These are phyloP conservation scores for Drosophila orosa DNA, from an alignment of 1,140 invertebrate genomes.

Conservation along the genomic window DNA sequence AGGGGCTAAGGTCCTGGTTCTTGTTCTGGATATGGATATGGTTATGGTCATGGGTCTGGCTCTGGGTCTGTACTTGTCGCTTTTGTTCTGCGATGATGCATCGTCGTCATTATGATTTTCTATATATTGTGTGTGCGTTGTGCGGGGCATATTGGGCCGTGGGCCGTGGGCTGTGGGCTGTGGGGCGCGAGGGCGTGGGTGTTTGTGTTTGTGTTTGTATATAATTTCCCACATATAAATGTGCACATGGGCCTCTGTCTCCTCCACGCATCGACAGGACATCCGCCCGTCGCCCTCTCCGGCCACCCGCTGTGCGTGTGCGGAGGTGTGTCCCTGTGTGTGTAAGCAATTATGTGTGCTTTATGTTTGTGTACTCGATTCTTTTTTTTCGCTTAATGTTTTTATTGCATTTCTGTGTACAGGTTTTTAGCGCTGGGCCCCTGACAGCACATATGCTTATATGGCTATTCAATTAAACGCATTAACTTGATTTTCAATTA, in stretches of 20 bases:
- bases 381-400: slow-evolving; percentile 58
- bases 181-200: slow-evolving; percentile 29
- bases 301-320: slow-evolving; percentile 42
- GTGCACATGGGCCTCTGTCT: slow-evolving; percentile 65
- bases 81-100: slow-evolving; percentile 79
- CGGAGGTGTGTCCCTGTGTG: slow-evolving; percentile 24
- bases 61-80: slow-evolving; percentile 76
- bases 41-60: slow-evolving; percentile 30
- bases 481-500: slow-evolving; percentile 83
- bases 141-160: neutral
- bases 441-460: slow-evolving; percentile 56
- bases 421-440: slow-evolving; percentile 61
- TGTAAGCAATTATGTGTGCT: slow-evolving; percentile 62
- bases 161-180: neutral
- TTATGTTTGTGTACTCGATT: slow-evolving; percentile 54
- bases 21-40: slow-evolving; percentile 19
- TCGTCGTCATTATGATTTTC: slow-evolving; percentile 82
- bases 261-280: slow-evolving; percentile 48
- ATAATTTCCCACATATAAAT: slow-evolving; percentile 81
- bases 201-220: slow-evolving; percentile 77
- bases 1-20: slow-evolving; percentile 22
- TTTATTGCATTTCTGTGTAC: slow-evolving; percentile 75
- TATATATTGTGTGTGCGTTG: slow-evolving; percentile 50
- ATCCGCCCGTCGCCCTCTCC: slow-evolving; percentile 16
- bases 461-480: slow-evolving; percentile 75